Conservation (phyloP, 2,113 vertebrate species). For the Cyanocitta stelleri region DNA sequence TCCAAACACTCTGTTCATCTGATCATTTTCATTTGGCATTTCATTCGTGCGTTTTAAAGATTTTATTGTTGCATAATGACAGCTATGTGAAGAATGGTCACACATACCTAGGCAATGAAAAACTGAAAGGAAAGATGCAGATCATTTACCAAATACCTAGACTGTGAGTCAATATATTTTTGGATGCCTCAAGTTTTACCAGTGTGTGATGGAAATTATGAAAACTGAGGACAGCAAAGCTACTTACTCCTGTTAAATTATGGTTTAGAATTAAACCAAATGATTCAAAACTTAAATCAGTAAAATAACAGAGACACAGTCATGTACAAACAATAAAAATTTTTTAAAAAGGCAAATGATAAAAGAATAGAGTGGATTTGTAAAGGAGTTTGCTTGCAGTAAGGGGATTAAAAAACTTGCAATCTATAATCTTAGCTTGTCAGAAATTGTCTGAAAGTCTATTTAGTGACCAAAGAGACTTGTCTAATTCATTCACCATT, state of each 20-base stretch:
- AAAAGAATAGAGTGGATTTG: not conserved
- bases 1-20: not conserved
- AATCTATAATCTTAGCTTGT: not conserved
- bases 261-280: slow-evolving; percentile 62
- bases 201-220: slow-evolving; percentile 59
- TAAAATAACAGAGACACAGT: slow-evolving; percentile 3
- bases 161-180: slow-evolving; percentile 69
- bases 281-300: slow-evolving; percentile 29
- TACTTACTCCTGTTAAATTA: slow-evolving; percentile 59
- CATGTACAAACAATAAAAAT: not conserved
- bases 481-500: slow-evolving; percentile 33
- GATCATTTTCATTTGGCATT: slow-evolving; percentile 1
- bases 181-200: slow-evolving; percentile 41
- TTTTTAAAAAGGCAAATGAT: not conserved
- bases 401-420: not conserved
- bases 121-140: slow-evolving; percentile 64
- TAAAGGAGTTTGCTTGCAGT: not conserved
- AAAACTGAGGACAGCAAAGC: slow-evolving; percentile 44
- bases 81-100: slow-evolving; percentile 59
- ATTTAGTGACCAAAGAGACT: slow-evolving; percentile 12
- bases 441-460: slow-evolving; percentile 23
- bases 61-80: slow-evolving; percentile 54
- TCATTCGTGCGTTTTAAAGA: slow-evolving; percentile 6
- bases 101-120: slow-evolving; percentile 62
- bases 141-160: slow-evolving; percentile 70